Evolutionary conservation across 2,888 invertebrate species (phyloP).

Genomic region (Xanthia togata): DNA sequence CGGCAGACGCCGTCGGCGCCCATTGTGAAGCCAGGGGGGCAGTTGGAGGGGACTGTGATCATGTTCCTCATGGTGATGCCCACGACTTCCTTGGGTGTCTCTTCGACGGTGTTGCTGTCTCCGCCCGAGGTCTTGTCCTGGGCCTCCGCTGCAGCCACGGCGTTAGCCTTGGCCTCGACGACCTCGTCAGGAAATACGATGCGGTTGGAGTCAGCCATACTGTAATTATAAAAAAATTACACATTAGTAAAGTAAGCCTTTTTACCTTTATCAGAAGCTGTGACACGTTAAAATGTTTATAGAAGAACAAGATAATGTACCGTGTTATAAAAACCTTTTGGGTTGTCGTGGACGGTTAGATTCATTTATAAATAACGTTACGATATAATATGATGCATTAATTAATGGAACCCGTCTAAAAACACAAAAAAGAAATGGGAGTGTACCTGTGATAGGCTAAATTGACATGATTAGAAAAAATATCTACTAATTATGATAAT

Average conservation of each 20-base stretch:
- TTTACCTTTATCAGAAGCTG: not conserved
- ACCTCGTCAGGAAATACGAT: slow-evolving; percentile 82
- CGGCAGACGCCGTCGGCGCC: slow-evolving; percentile 77
- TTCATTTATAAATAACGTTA: not conserved
- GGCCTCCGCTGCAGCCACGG: slow-evolving; percentile 47
- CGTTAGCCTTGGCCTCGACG: slow-evolving; percentile 73
- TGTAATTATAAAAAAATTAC: slow-evolving; percentile 50
- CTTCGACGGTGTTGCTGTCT: slow-evolving; percentile 75
- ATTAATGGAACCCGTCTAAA: not conserved
- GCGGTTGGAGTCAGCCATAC: slow-evolving; percentile 82
- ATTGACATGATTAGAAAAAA: not conserved
- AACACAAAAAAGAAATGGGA: not conserved
- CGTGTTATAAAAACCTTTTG: not conserved
- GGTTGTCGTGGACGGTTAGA: not conserved
- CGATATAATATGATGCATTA: not conserved
- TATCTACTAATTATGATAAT: slow-evolving; percentile 29
- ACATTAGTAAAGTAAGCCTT: slow-evolving; percentile 5
- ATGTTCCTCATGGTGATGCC: slow-evolving; percentile 75
- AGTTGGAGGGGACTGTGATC: slow-evolving; percentile 76
- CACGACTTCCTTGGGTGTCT: slow-evolving; percentile 52
- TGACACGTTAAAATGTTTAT: not conserved
- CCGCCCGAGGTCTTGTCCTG: slow-evolving; percentile 69
- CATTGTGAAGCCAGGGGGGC: slow-evolving; percentile 74
- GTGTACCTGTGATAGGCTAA: not conserved
- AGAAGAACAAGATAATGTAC: too few species aligned